Evolutionary conservation across 2,888 invertebrate species (phyloP).

Genomic region (Brassicogethes aeneus): DNA sequence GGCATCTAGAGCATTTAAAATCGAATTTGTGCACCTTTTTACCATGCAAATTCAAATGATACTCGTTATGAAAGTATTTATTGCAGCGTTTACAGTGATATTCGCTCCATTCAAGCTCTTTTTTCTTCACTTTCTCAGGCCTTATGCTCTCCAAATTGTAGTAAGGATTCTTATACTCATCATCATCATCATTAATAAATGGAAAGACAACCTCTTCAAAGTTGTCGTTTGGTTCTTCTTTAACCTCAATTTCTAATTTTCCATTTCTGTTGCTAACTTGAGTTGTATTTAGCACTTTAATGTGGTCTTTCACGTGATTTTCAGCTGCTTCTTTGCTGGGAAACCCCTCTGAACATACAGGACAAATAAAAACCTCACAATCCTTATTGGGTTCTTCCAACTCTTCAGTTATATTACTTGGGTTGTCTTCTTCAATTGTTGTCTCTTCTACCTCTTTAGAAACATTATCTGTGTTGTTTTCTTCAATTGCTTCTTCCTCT

Average conservation of each 20-base stretch:
- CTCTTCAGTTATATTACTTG: too few relatives aligned
- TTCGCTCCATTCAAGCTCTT: neutral
- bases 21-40: slow-evolving; percentile 14
- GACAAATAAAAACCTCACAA: neutral
- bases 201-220: too few relatives aligned
- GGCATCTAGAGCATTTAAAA: slow-evolving; percentile 14
- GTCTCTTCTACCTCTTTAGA: too few relatives aligned
- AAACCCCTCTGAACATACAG: neutral
- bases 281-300: neutral
- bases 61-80: neutral
- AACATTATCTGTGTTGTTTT: too few relatives aligned
- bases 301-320: neutral
- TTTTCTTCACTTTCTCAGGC: too few relatives aligned
- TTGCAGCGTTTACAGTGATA: neutral
- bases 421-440: too few relatives aligned
- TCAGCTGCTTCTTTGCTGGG: neutral
- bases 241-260: neutral
- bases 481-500: too few relatives aligned
- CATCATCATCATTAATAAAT: neutral
- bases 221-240: too few relatives aligned
- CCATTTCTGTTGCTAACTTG: neutral
- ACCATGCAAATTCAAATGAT: neutral
- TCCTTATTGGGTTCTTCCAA: neutral
- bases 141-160: neutral
- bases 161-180: neutral